Evolutionary conservation across 2,888 invertebrate genomes (phyloP), one percentile per base, ranked within the genome.

Genomic region (Neocrepidodera transversa): DNA sequence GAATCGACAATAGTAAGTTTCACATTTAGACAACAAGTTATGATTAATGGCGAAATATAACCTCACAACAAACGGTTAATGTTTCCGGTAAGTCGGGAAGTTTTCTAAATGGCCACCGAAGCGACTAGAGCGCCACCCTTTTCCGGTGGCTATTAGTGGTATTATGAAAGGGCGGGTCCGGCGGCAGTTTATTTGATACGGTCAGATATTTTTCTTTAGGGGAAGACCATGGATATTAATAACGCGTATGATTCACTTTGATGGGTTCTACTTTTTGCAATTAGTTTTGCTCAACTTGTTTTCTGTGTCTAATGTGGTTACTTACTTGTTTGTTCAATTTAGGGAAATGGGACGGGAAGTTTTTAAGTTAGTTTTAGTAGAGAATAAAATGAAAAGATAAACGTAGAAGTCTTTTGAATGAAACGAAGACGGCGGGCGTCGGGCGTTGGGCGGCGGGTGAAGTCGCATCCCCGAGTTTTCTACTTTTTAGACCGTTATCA

Each of bases 1-100:
- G 16, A 26, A 23, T 69, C 70, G 68, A 72, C 69, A 73, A 76
- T 74, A 74, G 67, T 69, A 63, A 60, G 64, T 65, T 68, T 72
- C 70, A 71, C 67, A 68, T 65, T 59, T 62, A 58, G 36, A 58
- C 68, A 78, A 76, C 75, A 74, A 77, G 76, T 76, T 78, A 78
- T 79, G 79, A 79, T 79, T 76, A 78, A 79, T 79, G 78, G 75
- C 64, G 61, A 63, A 70, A 74, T 73, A 77, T 74, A 75, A 77
- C 72, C 76, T 70, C 69, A 74, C 72, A 76, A 78, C 73, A 74
- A 76, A 74, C 70, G 76, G 75, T 77, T 78, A 79, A 79, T 79
- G 79, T 78, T 78, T 79, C 78, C 78, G 76, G 77, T 75, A 74
- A 72, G 73, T 71, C 76, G 76, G 79, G 79, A 79, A 78, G 76